A percentile compares a stretch with the other conserved stretches of the same genome.
phyloP scores from a whole-genome alignment of 2,797 vertebrate genomes.

The Odontamblyopus rebecca region DNA sequence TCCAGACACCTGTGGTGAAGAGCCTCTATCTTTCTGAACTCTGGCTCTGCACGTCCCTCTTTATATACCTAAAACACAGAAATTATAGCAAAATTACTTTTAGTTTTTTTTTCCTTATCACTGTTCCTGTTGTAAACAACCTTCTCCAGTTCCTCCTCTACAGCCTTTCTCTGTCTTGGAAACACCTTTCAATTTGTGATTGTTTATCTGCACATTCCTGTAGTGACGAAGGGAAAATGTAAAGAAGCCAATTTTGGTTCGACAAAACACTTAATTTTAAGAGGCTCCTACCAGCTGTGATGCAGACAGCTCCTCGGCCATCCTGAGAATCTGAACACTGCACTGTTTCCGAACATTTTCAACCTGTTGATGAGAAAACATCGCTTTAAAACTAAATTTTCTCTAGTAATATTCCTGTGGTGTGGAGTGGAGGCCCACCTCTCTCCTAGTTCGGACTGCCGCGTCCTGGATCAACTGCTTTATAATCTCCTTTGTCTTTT shows the following conservation, averaged over 20 bases:
- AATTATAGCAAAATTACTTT: background rate
- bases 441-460: constrained; percentile 82
- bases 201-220: constrained; percentile 92
- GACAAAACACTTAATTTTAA: constrained; percentile 8
- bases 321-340: constrained; percentile 82
- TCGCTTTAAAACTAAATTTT: constrained; percentile 23
- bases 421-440: constrained; percentile 60
- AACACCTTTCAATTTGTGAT: constrained; percentile 82
- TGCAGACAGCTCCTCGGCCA: constrained; percentile 87
- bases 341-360: constrained; percentile 84
- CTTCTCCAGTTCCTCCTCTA: constrained; percentile 94
- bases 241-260: background rate
- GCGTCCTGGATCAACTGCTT: constrained; percentile 84
- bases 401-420: background rate
- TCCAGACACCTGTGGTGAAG: constrained; percentile 88
- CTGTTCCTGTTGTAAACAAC: constrained; percentile 59
- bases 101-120: background rate
- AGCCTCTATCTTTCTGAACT: constrained; percentile 87
- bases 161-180: constrained; percentile 87
- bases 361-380: constrained; percentile 76
- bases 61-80: constrained; percentile 78
- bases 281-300: constrained; percentile 85
- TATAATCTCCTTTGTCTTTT: constrained; percentile 85
- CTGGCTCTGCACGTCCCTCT: constrained; percentile 81
- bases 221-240: constrained; percentile 11